Percentiles rank a stretch among this genome's conserved stretches.
These are phyloP conservation scores for Ovis aries DNA, from an alignment of 2,113 vertebrate genomes.

Conservation along the genomic window DNA sequence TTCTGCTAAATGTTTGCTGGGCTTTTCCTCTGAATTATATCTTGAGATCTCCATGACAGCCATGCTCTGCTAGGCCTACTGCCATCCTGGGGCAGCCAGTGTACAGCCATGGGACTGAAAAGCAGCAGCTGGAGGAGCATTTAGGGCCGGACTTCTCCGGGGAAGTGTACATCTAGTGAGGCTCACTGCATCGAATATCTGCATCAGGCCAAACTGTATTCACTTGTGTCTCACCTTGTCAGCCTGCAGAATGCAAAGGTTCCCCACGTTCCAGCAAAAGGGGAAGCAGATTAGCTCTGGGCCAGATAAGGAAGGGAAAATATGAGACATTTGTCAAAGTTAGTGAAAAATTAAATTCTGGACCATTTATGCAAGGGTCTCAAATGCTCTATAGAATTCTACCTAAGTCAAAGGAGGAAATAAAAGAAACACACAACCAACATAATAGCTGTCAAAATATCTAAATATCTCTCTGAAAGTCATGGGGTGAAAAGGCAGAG, in stretches of 20 bases:
- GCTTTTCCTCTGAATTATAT: constrained; percentile 4
- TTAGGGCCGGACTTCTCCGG: background rate
- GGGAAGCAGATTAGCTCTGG: background rate
- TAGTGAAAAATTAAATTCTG: constrained; percentile 56
- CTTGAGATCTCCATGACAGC: background rate
- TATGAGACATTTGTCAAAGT: constrained; percentile 54
- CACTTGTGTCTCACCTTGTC: constrained; percentile 8
- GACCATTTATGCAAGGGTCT: constrained; percentile 53
- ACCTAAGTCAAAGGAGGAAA: constrained; percentile 52
- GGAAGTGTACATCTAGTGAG: background rate
- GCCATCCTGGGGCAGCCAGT: background rate
- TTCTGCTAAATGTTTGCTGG: constrained; percentile 55
- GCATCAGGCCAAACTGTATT: background rate
- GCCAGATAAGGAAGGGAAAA: background rate
- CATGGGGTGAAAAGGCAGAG: background rate
- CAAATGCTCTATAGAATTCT: background rate
- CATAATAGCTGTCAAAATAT: constrained; percentile 36
- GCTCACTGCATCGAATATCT: constrained; percentile 19
- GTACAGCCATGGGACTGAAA: background rate
- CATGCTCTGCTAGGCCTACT: background rate
- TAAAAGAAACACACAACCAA: constrained; percentile 28
- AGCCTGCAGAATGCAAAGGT: background rate
- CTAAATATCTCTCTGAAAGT: constrained; percentile 30
- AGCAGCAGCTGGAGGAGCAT: background rate
- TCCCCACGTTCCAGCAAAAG: background rate